Base-by-base conservation (phyloP, 1,140 invertebrate species). In the Brachionus rubens region DNA sequence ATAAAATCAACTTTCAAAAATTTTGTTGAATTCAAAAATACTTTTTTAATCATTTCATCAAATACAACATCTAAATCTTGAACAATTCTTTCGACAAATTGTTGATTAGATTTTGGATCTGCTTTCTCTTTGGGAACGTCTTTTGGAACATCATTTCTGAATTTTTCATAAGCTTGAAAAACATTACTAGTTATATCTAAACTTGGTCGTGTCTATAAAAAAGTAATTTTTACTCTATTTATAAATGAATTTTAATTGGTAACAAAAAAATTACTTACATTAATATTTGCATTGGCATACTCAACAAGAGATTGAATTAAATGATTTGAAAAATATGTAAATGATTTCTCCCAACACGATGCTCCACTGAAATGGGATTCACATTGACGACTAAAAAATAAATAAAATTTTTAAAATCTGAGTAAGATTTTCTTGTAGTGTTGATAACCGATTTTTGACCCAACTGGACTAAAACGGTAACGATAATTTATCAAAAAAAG, bases 311-410 rank as follows among this genome's bases (percentile, higher is more conserved):
- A 48, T 30, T 28, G 46, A 10, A 72, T 10, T 10, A 72, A 28
- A 24, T 72, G 28, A 24, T 72, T 72, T 19, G 36, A 21, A n/a
- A 50, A 72, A 33, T 50, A 72, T 33, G n/a, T 41, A 30, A 72
- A 72, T 28, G 68, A 50, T 36, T 72, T 50, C 9, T 54, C 46
- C 68, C 68, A 72, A 16, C 68, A 72, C 19, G 46, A 33, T 12
- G 21, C 10, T 10, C 46, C 68, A 21, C 30, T 50, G 41, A 72
- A 72, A 50, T 72, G 68, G 36, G 68, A 72, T 26, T 72, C 68
- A 24, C 68, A 72, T 48, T 50, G 68, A 6, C 68, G 68, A n/a
- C 68, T 72, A 40, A 40, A 50, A 50, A 52, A 7, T 0, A 50
- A 50, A 33, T n/a, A 30, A 6, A n/a, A 30, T 47, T 28, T 47